Conservation (phyloP, 2,797 vertebrate genomes). For the Epinephelus awoara region DNA sequence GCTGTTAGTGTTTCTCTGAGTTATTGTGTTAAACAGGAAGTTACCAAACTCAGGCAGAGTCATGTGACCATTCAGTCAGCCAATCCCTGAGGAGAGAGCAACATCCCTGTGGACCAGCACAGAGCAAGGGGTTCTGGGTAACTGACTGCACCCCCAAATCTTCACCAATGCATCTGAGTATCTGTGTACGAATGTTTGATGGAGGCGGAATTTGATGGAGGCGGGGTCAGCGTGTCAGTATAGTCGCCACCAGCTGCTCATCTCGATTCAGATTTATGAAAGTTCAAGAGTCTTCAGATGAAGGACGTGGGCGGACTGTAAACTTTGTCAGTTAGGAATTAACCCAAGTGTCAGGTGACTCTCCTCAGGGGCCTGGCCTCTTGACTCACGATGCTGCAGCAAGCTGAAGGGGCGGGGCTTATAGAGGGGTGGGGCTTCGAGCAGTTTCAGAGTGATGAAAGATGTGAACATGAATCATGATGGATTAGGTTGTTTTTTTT, state of each 20-base stretch:
- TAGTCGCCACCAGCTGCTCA: too few relatives aligned
- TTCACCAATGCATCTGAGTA: too few relatives aligned
- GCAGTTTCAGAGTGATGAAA: conserved; percentile 56
- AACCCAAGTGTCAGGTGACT: conserved; percentile 3
- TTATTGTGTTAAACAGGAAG: neutral
- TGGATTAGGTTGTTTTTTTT: conserved; percentile 19
- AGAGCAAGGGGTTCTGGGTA: too few relatives aligned
- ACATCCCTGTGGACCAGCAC: neutral
- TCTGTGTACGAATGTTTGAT: too few relatives aligned
- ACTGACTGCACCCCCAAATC: too few relatives aligned
- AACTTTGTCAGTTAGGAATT: too few relatives aligned
- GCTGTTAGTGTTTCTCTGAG: neutral
- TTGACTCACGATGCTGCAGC: conserved; percentile 61
- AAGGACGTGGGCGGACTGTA: too few relatives aligned
- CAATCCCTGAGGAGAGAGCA: conserved; percentile 51
- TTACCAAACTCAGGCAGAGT: conserved; percentile 45
- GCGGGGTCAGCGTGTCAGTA: too few relatives aligned
- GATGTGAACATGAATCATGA: conserved; percentile 41
- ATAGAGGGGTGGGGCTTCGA: conserved; percentile 26
- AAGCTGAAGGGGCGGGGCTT: conserved; percentile 37
- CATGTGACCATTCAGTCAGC: conserved; percentile 58
- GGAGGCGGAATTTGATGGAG: too few relatives aligned
- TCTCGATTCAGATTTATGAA: too few relatives aligned
- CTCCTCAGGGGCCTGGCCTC: conserved; percentile 41
- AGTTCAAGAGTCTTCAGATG: too few relatives aligned